Base-by-base conservation (phyloP, 2,888 invertebrate species). In the Lochmaea crataegi region DNA sequence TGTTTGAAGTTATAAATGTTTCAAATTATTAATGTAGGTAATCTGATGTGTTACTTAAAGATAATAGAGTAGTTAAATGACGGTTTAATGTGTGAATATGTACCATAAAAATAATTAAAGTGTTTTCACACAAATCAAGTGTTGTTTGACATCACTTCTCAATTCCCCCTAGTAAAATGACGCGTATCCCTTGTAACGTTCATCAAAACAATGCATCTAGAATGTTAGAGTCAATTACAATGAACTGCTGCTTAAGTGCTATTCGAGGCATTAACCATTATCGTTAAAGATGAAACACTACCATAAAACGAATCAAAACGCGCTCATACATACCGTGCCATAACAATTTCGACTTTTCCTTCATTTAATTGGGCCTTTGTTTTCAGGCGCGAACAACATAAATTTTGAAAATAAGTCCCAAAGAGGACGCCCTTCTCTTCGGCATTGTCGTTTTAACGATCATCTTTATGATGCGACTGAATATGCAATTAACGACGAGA, bases 401-500 rank as follows among this genome's bases (percentile, higher is more conserved):
- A 76, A 75, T 74, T 77, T 60, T 48, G 67, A 71, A 74, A 53
- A 72, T 73, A 72, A 72, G 63, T 57, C 72, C 75, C 65, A 51
- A 48, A 68, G 65, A 68, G 71, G 68, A 73, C 74, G 70, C 68
- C 65, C 57, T 64, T 61, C 71, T 42, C 69, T 67, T 74, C 66
- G 63, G 75, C 74, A 77, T 80, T 77, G 75, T 78, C 77, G 77
- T 79, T 76, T 74, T 83, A 83, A 84, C 83, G 83, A 83, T 83
- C 82, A 83, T 82, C 83, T 83, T 84, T 83, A 83, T 82, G 81
- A 81, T 82, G 79, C 81, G 75, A 78, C 79, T 82, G 82, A 84
- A 83, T 83, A 82, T 80, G 82, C 83, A 84, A 84, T 84, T 84
- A 84, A 81, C 83, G 81, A 81, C 81, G 80, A 81, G 79, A 80